Evolutionary conservation across 2,797 vertebrate genomes (phyloP).

Genomic region (Kryptolebias ocellatus): DNA sequence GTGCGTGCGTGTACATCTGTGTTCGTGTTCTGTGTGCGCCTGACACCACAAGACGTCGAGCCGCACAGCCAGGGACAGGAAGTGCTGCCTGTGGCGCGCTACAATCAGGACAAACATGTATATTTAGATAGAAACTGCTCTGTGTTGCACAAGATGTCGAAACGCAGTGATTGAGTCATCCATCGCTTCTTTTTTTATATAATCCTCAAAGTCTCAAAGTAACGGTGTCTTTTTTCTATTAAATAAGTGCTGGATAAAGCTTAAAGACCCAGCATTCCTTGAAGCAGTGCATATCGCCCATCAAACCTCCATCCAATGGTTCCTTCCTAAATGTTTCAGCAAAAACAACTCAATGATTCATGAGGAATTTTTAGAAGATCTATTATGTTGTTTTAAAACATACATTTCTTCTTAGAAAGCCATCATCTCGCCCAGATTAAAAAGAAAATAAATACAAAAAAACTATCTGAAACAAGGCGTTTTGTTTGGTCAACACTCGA

Average conservation of each 20-base stretch:
- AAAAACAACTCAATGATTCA: too few relatives aligned
- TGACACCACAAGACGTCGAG: slow-evolving; percentile 32
- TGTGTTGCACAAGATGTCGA: not conserved
- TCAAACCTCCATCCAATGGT: too few relatives aligned
- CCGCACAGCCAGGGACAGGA: slow-evolving; percentile 39
- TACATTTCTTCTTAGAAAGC: too few relatives aligned
- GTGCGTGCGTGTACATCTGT: slow-evolving; percentile 24
- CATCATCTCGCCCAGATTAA: too few relatives aligned
- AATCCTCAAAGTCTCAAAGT: not conserved
- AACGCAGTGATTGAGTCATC: not conserved
- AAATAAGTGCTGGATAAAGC: not conserved
- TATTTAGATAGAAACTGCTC: slow-evolving; percentile 17
- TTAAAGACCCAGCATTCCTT: too few relatives aligned
- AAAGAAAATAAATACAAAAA: not conserved
- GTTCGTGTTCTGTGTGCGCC: slow-evolving; percentile 9
- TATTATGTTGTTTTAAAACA: too few relatives aligned
- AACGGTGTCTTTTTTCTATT: slow-evolving; percentile 2
- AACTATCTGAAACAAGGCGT: not conserved
- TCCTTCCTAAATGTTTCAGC: too few relatives aligned
- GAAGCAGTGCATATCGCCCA: too few relatives aligned
- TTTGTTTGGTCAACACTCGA: slow-evolving; percentile 10
- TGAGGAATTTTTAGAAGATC: too few relatives aligned
- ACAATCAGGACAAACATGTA: slow-evolving; percentile 28
- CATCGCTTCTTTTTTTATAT: slow-evolving; percentile 9
- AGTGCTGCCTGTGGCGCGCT: slow-evolving; percentile 41